Evolutionary conservation across 2,888 invertebrate genomes (phyloP).

Genomic region (Atrina japonica): DNA sequence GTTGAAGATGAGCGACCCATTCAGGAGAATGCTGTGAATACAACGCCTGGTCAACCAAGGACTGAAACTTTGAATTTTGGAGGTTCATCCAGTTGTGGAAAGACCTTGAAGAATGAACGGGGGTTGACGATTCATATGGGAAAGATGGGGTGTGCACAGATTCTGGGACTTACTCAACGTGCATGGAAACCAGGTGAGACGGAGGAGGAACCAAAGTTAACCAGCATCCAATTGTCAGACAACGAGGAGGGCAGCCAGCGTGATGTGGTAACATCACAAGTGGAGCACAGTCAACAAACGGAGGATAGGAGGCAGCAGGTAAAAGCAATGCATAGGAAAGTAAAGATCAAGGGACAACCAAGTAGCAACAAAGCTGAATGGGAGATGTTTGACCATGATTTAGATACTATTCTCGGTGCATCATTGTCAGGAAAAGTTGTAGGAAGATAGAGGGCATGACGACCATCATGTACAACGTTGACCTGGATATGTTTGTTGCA

Average conservation of each 20-base stretch:
- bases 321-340: constrained; percentile 6
- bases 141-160: constrained; percentile 30
- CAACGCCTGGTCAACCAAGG: constrained; percentile 14
- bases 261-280: not conserved
- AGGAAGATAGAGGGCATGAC: constrained; percentile 30
- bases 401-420: constrained; percentile 2
- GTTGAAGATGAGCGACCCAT: constrained; percentile 36
- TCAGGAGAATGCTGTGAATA: constrained; percentile 15
- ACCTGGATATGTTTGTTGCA: not conserved
- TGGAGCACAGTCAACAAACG: not conserved
- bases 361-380: constrained; percentile 24
- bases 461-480: constrained; percentile 12
- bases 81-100: constrained; percentile 35
- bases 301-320: not conserved
- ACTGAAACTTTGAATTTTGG: constrained; percentile 25
- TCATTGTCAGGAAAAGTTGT: constrained; percentile 5
- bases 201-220: constrained; percentile 40
- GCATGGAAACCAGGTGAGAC: constrained; percentile 38
- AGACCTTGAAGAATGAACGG: constrained; percentile 23
- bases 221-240: constrained; percentile 24
- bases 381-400: constrained; percentile 17
- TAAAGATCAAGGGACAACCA: constrained; percentile 23
- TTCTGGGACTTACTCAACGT: constrained; percentile 23
- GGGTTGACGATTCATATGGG: constrained; percentile 26
- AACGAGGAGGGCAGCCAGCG: constrained; percentile 24